Conservation (phyloP, 2,113 vertebrate species). For the Salvelinus fontinalis region DNA sequence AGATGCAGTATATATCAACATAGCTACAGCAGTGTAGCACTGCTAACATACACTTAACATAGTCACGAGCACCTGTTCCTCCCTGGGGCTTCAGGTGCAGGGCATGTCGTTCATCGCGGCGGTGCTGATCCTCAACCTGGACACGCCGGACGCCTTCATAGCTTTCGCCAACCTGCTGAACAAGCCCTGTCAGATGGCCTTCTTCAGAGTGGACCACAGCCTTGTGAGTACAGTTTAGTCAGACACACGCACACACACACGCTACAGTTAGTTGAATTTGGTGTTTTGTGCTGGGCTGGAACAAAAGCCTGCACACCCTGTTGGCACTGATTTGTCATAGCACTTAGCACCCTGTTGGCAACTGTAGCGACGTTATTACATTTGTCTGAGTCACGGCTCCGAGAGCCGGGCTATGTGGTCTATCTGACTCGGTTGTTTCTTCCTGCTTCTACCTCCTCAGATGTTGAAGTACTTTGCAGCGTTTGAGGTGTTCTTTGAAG, state of each 20-base stretch:
- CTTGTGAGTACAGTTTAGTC: constrained; percentile 81
- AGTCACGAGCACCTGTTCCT: no score
- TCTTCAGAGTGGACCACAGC: constrained; percentile 96
- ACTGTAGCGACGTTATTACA: not conserved
- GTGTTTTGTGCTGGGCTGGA: no score
- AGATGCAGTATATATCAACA: no score
- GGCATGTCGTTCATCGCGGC: constrained; percentile 98
- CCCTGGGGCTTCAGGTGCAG: constrained; percentile 80
- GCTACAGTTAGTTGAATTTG: not conserved
- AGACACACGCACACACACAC: not conserved
- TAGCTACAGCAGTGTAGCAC: no score
- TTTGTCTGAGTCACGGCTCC: no score
- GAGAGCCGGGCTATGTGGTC: not conserved
- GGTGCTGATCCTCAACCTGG: constrained; percentile 91
- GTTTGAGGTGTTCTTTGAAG: constrained; percentile 98
- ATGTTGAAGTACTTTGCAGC: constrained; percentile 97
- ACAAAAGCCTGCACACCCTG: no score
- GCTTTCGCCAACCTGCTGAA: constrained; percentile 97
- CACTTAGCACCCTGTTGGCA: no score
- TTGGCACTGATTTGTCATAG: no score
- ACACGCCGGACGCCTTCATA: constrained; percentile 94
- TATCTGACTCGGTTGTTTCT: not conserved
- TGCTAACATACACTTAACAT: no score
- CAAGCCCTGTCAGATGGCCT: constrained; percentile 97
- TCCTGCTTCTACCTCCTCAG: constrained; percentile 66